phyloP scores from a whole-genome alignment of 1,140 invertebrate species.

The Conopomorpha cramerella region DNA sequence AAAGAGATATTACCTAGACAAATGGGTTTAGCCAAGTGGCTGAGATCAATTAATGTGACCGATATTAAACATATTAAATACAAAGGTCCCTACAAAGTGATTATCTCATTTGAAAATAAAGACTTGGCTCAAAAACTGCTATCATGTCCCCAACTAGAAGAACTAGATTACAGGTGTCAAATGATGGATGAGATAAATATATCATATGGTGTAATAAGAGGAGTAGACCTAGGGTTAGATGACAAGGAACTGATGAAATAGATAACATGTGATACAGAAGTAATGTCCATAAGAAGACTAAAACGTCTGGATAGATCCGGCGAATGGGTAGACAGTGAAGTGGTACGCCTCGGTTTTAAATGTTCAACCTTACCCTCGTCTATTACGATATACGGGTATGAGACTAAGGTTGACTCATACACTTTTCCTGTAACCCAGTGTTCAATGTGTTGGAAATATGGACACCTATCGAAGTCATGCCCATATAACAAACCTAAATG shows the following conservation, averaged over 20 bases:
- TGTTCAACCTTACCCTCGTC: constrained; percentile 9
- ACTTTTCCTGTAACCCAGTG: constrained; percentile 14
- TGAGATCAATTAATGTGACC: constrained; percentile 10
- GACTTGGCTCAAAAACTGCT: constrained; percentile 9
- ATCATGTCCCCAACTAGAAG: constrained; percentile 7
- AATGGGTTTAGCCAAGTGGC: constrained; percentile 14
- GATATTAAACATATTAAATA: constrained; percentile 13
- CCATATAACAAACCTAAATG: neutral
- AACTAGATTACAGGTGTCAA: constrained; percentile 9
- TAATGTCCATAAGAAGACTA: constrained; percentile 10
- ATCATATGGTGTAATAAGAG: constrained; percentile 9
- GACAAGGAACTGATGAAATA: constrained; percentile 9
- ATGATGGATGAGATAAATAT: constrained; percentile 5
- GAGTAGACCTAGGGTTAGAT: constrained; percentile 9
- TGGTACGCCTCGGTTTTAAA: constrained; percentile 11
- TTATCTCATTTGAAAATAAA: constrained; percentile 8
- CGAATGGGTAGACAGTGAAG: constrained; percentile 11
- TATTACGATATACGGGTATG: constrained; percentile 9
- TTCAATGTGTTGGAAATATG: constrained; percentile 11
- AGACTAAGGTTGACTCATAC: constrained; percentile 9
- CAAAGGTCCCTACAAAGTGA: constrained; percentile 11
- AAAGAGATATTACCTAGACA: constrained; percentile 12
- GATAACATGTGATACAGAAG: constrained; percentile 6
- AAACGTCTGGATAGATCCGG: constrained; percentile 7
- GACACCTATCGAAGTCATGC: neutral